Percentiles rank a stretch among this genome's conserved stretches.
These are phyloP conservation scores for Oreochromis grahami DNA, from an alignment of 2,797 vertebrate species.

Conservation along the genomic window DNA sequence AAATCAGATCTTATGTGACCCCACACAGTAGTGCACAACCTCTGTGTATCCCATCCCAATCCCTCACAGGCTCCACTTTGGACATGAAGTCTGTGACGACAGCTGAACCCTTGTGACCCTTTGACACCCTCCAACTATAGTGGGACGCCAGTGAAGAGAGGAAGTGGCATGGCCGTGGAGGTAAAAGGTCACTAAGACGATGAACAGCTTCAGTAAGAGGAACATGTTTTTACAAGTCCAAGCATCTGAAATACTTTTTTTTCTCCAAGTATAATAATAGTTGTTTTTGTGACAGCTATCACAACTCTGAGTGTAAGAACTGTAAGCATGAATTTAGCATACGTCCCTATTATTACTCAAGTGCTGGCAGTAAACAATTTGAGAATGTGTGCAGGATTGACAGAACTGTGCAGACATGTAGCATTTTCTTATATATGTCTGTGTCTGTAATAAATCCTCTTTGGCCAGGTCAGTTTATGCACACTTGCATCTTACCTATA, in stretches of 20 bases:
- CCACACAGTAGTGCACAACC: constrained; percentile 6
- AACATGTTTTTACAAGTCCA: constrained; percentile 44
- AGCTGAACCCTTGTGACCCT: constrained; percentile 46
- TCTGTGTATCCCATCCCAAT: neutral
- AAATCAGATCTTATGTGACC: constrained; percentile 30
- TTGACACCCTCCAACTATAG: neutral
- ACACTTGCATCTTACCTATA: neutral
- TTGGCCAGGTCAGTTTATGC: neutral
- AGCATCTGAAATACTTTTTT: constrained; percentile 26
- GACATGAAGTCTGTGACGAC: constrained; percentile 45
- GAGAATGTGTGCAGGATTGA: neutral
- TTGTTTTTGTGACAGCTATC: neutral
- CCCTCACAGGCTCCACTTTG: constrained; percentile 17
- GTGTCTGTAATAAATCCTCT: neutral
- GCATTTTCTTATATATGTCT: neutral
- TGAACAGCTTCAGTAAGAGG: constrained; percentile 16
- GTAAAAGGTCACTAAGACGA: constrained; percentile 44
- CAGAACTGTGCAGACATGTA: neutral
- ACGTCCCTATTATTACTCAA: neutral
- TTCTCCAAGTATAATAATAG: neutral
- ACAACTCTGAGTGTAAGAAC: neutral
- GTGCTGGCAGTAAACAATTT: neutral
- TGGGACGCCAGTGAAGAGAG: constrained; percentile 25
- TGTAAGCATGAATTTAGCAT: neutral
- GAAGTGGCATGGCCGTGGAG: constrained; percentile 36